Evolutionary conservation across 1,140 invertebrate species (phyloP), one percentile per base, ranked within the genome.

Genomic region (Drosophila bocki): DNA sequence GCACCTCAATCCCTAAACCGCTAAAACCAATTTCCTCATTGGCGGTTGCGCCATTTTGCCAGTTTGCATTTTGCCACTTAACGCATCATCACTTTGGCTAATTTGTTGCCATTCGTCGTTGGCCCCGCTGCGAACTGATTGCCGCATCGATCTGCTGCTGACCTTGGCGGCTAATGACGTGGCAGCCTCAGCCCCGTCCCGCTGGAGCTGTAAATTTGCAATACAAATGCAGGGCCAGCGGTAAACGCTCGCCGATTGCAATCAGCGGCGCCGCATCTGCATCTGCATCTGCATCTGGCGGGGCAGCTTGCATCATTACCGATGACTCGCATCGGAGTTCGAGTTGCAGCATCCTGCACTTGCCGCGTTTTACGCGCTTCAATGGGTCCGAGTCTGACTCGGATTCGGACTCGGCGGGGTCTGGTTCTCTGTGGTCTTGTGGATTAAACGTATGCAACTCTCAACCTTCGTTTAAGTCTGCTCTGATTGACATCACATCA

Each of bases 401-500:
- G 8, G 1, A 26, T 12, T 26, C 22, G 8, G 1, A 26, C 19
- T 26, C 22, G 45, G 22, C 22, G 45, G 29, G n/a, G 9, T 29
- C 45, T n/a, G 57, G 35, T 58, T 44, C 78, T 75, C 78, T 75
- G 70, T 64, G 42, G 37, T 48, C 64, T 48, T 32, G 45, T 22
- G 78, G 84, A 88, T 90, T 88, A 88, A 88, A 60, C 84, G 84
- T 90, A 88, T 88, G 85, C 84, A 88, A 81, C 84, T 90, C 78
- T 90, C 84, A 88, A 90, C 84, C 84, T 88, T 88, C 81, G 78
- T 70, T 88, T 90, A 88, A 84, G 83, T 88, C 61, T 74, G 69
- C 85, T 84, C 84, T 88, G 84, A 88, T 88, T 88, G 84, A 88
- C 85, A 88, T n/a, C n/a, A 88, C 83, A 87, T 86, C 84, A 68